A percentile compares a stretch with the other conserved stretches of the same genome.
Conservation (phyloP, 2,113 vertebrate species). For the Vireo altiloquus region DNA sequence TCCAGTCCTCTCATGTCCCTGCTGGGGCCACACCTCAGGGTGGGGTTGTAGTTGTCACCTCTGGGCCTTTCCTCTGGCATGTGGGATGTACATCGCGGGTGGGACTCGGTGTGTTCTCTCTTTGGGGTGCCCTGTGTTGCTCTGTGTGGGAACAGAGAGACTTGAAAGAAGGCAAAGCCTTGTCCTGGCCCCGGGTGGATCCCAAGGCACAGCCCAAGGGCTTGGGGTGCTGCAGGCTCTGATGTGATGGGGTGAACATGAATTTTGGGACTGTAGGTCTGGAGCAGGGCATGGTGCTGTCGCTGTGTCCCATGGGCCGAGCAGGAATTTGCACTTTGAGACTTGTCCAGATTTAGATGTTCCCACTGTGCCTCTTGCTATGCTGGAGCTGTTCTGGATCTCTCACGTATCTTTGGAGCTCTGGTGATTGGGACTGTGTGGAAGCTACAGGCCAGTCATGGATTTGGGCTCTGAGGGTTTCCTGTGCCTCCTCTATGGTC, state of each 20-base stretch:
- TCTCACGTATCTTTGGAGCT: not conserved
- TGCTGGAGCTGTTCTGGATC: rapidly evolving
- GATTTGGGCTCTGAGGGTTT: not conserved
- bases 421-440: not conserved
- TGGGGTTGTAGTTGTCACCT: not conserved
- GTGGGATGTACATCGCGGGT: not conserved
- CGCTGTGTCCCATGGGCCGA: rapidly evolving
- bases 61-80: not conserved
- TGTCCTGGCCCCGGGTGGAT: not conserved
- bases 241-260: rapidly evolving
- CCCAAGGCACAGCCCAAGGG: not conserved
- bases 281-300: not conserved
- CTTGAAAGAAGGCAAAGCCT: not conserved
- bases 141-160: not conserved
- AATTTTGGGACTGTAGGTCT: not conserved
- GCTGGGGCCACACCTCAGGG: not conserved
- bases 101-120: not conserved
- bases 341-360: not conserved
- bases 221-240: not conserved
- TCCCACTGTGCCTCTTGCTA: rapidly evolving
- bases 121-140: not conserved
- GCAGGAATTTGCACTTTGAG: not conserved
- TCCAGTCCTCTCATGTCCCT: not conserved
- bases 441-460: rapidly evolving
- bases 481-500: not conserved